Percentiles rank a stretch among this genome's conserved stretches.
Conservation (phyloP, 2,888 invertebrate genomes). For the Teleiodes luculella region DNA sequence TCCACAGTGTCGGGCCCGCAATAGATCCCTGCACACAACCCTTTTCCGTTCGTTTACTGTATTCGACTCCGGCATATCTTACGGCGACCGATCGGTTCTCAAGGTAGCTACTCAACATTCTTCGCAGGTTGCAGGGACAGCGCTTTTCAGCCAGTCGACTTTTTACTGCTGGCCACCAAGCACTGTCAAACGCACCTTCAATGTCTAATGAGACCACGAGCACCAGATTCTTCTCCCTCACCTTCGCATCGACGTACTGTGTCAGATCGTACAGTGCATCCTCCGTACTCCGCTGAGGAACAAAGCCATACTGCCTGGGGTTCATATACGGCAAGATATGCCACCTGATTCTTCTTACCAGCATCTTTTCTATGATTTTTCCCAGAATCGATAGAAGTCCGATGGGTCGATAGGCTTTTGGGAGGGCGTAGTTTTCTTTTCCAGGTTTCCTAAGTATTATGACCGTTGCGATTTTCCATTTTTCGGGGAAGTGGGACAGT, state of each 20-base stretch:
- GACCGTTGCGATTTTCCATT: too few relatives aligned
- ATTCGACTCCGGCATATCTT: background rate
- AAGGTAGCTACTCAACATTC: background rate
- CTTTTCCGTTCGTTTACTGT: background rate
- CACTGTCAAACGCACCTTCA: background rate
- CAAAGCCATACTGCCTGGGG: conserved; percentile 23
- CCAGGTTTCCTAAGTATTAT: too few relatives aligned
- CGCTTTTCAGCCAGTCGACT: too few relatives aligned
- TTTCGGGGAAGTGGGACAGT: background rate
- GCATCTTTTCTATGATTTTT: background rate
- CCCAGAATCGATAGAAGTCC: conserved; percentile 7
- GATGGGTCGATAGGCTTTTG: conserved; percentile 11
- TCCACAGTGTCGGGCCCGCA: background rate
- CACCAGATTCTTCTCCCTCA: background rate
- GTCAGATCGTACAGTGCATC: background rate
- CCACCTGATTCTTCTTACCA: conserved; percentile 11
- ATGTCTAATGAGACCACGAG: background rate
- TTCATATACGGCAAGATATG: conserved; percentile 19
- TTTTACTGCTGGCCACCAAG: background rate
- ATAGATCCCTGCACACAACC: conserved; percentile 3
- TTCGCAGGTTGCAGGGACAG: too few relatives aligned
- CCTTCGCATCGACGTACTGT: background rate
- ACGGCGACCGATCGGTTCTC: background rate
- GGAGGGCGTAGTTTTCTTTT: conserved; percentile 14
- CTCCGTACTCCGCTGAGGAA: conserved; percentile 21